Evolutionary conservation across 1,140 invertebrate genomes (phyloP).

Genomic region (Camponotus floridanus): DNA sequence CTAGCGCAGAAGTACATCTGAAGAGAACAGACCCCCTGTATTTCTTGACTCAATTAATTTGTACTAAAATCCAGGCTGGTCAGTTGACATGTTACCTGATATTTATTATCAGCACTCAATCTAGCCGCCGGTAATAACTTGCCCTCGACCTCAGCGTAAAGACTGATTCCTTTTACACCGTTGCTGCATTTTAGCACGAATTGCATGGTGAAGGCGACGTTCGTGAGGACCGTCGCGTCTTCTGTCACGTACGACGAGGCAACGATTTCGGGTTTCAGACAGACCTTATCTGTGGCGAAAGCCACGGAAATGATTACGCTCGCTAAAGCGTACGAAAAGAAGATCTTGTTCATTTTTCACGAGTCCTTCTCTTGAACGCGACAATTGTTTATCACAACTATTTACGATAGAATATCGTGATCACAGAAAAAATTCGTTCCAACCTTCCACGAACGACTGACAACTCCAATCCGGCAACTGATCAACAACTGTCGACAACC

Average conservation of each 20-base stretch:
- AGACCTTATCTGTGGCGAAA: slow-evolving; percentile 79
- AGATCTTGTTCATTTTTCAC: slow-evolving; percentile 22
- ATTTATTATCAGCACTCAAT: slow-evolving; percentile 90
- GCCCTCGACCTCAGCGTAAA: slow-evolving; percentile 95
- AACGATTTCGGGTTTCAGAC: slow-evolving; percentile 89
- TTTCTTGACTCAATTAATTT: not conserved
- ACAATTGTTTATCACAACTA: not conserved
- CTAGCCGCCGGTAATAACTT: slow-evolving; percentile 93
- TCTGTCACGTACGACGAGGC: slow-evolving; percentile 93
- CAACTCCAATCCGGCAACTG: slow-evolving; percentile 1
- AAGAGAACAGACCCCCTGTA: too few species aligned
- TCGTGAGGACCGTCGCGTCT: slow-evolving; percentile 95
- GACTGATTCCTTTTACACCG: slow-evolving; percentile 88
- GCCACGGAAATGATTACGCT: slow-evolving; percentile 33
- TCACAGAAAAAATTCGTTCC: not conserved
- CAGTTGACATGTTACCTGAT: slow-evolving; percentile 88
- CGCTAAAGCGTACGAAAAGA: slow-evolving; percentile 25
- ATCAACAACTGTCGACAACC: not conserved
- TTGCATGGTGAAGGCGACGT: slow-evolving; percentile 93
- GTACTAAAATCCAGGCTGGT: not conserved
- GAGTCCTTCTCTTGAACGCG: not conserved
- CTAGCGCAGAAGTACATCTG: too few species aligned
- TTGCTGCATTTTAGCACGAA: slow-evolving; percentile 91
- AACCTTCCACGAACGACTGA: not conserved
- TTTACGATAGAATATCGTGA: too few species aligned